Conservation (phyloP, 1,140 invertebrate genomes). For the Drosophila auraria region DNA sequence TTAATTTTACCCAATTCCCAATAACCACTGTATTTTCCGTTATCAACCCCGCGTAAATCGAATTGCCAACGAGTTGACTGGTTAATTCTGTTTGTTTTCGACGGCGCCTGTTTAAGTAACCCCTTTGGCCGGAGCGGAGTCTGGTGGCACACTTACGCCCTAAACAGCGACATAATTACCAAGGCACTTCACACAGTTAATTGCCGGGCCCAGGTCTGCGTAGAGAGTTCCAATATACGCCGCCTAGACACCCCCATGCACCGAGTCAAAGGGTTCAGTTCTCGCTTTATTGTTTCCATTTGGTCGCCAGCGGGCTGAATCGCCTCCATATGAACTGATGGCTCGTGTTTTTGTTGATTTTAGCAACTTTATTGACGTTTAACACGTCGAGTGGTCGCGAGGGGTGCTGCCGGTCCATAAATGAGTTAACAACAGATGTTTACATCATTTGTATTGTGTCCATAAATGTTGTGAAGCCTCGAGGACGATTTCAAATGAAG, state of each 20-base stretch:
- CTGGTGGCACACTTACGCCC: slow-evolving; percentile 53
- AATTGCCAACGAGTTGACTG: slow-evolving; percentile 50
- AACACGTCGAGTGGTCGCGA: slow-evolving; percentile 57
- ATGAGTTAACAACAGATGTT: slow-evolving; percentile 76
- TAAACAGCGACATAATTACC: slow-evolving; percentile 67
- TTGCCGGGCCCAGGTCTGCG: slow-evolving; percentile 32
- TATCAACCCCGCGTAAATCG: slow-evolving; percentile 30
- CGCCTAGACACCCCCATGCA: slow-evolving; percentile 11
- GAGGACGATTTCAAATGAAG: slow-evolving; percentile 4
- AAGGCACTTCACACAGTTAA: slow-evolving; percentile 67
- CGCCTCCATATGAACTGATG: slow-evolving; percentile 33
- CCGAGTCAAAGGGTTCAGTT: slow-evolving; percentile 44
- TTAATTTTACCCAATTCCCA: neutral
- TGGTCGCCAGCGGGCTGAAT: slow-evolving; percentile 66
- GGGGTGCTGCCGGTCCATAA: slow-evolving; percentile 41
- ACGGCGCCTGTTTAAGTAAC: slow-evolving; percentile 59
- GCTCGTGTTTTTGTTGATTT: slow-evolving; percentile 69
- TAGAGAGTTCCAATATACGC: neutral
- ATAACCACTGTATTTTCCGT: slow-evolving; percentile 19
- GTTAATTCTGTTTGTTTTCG: slow-evolving; percentile 75
- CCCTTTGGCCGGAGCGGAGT: slow-evolving; percentile 30
- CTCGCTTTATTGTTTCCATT: slow-evolving; percentile 65
- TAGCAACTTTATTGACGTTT: slow-evolving; percentile 81
- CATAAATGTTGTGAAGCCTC: slow-evolving; percentile 35
- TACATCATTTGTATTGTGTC: slow-evolving; percentile 65